Percentiles rank a stretch among this genome's conserved stretches.
These are phyloP conservation scores for Dyspetes luteomarginatus DNA, from an alignment of 2,888 invertebrate genomes.

Conservation along the genomic window DNA sequence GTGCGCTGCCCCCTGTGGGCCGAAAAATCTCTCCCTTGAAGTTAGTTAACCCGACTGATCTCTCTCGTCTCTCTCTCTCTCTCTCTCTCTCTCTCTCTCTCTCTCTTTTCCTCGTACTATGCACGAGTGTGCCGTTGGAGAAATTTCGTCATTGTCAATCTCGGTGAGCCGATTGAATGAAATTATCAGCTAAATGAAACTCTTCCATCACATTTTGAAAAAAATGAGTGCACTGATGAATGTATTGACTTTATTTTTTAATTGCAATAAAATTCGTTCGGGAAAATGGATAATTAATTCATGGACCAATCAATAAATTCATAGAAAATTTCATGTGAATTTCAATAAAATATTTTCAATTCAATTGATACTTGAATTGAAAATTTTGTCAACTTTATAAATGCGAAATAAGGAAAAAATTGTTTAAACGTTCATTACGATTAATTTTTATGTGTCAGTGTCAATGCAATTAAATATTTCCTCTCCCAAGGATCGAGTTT, in stretches of 20 bases:
- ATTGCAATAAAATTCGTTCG: neutral
- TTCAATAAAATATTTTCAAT: neutral
- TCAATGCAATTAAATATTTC: constrained; percentile 21
- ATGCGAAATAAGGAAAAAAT: too few species aligned
- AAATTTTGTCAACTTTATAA: too few species aligned
- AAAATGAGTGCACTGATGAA: too few species aligned
- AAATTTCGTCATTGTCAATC: neutral
- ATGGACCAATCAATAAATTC: neutral
- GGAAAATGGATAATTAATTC: neutral
- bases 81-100: neutral
- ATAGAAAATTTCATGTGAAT: neutral
- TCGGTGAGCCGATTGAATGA: too few species aligned
- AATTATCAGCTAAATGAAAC: too few species aligned
- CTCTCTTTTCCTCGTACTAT: too few species aligned
- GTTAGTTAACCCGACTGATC: constrained; percentile 22
- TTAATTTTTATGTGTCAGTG: neutral
- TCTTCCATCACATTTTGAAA: too few species aligned
- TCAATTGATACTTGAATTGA: too few species aligned
- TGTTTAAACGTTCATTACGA: neutral
- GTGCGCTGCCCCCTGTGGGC: neutral
- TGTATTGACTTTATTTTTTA: too few species aligned
- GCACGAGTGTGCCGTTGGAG: neutral
- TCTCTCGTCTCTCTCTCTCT: neutral
- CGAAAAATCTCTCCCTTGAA: constrained; percentile 40
- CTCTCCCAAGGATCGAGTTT: constrained; percentile 6